Evolutionary conservation across 2,113 vertebrate genomes (phyloP).

Genomic region (Oncorhynchus tshawytscha): DNA sequence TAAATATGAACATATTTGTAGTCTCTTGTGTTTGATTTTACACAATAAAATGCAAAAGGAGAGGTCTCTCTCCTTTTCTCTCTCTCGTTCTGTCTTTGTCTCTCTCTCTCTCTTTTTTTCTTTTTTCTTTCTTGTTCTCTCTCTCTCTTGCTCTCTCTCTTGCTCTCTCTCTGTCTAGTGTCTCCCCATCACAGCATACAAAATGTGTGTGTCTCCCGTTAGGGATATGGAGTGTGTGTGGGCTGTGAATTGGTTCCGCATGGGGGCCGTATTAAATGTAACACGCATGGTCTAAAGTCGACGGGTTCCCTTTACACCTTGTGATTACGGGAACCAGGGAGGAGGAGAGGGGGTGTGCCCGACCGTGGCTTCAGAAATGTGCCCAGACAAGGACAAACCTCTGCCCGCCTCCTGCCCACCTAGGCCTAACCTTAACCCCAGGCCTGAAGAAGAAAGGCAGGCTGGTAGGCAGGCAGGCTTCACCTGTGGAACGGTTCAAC

Average conservation of each 20-base stretch:
- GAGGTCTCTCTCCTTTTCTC: too few species aligned
- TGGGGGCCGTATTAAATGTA: slow-evolving; percentile 9
- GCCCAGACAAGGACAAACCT: slow-evolving; percentile 53
- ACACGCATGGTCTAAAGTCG: not conserved
- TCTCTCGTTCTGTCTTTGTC: too few species aligned
- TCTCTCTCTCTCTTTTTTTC: too few species aligned
- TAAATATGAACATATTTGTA: too few species aligned
- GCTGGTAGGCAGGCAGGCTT: slow-evolving; percentile 47
- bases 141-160: too few species aligned
- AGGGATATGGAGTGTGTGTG: not conserved
- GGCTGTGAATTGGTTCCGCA: slow-evolving; percentile 1
- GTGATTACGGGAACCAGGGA: not conserved
- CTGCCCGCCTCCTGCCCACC: slow-evolving; percentile 19
- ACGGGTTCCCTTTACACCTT: slow-evolving; percentile 11
- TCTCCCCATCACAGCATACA: too few species aligned
- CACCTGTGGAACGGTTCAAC: slow-evolving; percentile 66
- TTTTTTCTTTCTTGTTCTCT: too few species aligned
- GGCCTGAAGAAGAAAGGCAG: slow-evolving; percentile 23
- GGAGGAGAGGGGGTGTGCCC: not conserved
- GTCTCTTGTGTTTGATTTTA: too few species aligned
- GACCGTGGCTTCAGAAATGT: slow-evolving; percentile 36
- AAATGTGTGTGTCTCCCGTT: not conserved
- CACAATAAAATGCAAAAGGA: too few species aligned
- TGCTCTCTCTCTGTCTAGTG: too few species aligned
- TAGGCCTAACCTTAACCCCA: not conserved